These are phyloP conservation scores for Myotis myotis DNA, from an alignment of 2,797 vertebrate species.

Conservation along the genomic window DNA sequence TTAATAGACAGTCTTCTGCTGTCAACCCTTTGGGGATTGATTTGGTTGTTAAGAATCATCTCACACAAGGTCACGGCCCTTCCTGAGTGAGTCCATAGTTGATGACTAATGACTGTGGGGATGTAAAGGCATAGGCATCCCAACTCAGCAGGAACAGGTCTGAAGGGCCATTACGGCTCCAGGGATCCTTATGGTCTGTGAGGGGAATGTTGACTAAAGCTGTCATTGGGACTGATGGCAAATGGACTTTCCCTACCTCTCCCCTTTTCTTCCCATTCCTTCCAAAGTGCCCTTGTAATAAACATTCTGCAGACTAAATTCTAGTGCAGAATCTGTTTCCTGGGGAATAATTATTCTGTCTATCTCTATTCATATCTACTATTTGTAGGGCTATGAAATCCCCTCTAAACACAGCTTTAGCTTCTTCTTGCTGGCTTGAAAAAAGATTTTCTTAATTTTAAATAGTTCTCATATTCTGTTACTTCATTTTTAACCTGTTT, in stretches of 20 bases:
- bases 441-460: not conserved
- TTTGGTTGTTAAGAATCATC: not conserved
- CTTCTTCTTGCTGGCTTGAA: not conserved
- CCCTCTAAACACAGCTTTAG: not conserved
- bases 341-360: not conserved
- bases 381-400: not conserved
- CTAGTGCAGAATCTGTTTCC: not conserved
- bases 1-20: not conserved
- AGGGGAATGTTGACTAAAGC: no score
- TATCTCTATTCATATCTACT: not conserved
- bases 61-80: not conserved
- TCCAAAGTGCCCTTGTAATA: not conserved
- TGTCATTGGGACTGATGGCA: not conserved
- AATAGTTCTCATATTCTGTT: not conserved
- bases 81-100: not conserved
- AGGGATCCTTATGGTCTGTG: not conserved
- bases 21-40: not conserved
- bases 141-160: not conserved
- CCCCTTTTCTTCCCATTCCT: not conserved
- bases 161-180: not conserved
- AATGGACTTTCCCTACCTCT: not conserved
- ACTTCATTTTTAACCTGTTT: not conserved
- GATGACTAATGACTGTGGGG: not conserved
- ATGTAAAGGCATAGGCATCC: not conserved
- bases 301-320: not conserved